Evolutionary conservation across 1,140 invertebrate genomes (phyloP).

Genomic region (Anadara kagoshimensis): DNA sequence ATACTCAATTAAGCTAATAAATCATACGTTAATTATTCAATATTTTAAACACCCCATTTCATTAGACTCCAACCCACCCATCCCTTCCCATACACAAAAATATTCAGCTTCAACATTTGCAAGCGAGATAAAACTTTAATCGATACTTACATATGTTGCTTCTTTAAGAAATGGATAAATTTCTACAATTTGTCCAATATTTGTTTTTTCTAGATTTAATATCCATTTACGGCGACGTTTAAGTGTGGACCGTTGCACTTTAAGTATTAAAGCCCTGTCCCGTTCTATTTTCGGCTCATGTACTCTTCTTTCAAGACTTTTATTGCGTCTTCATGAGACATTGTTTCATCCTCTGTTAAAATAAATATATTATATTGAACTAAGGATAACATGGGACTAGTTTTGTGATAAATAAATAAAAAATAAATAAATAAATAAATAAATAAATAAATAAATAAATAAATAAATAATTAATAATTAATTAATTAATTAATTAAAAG

Average conservation of each 20-base stretch:
- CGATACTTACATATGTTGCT: conserved; percentile 15
- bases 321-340: neutral
- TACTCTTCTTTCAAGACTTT: neutral
- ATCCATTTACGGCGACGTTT: too few species aligned
- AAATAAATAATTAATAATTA: too few species aligned
- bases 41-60: too few species aligned
- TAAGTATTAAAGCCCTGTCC: conserved; percentile 7
- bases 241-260: neutral
- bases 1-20: too few species aligned
- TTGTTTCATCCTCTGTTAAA: neutral
- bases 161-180: conserved; percentile 5
- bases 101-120: too few species aligned
- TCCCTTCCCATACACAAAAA: too few species aligned
- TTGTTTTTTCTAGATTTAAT: too few species aligned
- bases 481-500: too few species aligned
- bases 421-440: neutral
- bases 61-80: too few species aligned
- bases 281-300: neutral
- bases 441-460: neutral
- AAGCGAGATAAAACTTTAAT: too few species aligned
- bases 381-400: neutral
- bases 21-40: too few species aligned
- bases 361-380: neutral
- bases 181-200: too few species aligned
- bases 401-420: neutral